Conservation (phyloP, 2,888 invertebrate species). For the Tanypteryx hageni region DNA sequence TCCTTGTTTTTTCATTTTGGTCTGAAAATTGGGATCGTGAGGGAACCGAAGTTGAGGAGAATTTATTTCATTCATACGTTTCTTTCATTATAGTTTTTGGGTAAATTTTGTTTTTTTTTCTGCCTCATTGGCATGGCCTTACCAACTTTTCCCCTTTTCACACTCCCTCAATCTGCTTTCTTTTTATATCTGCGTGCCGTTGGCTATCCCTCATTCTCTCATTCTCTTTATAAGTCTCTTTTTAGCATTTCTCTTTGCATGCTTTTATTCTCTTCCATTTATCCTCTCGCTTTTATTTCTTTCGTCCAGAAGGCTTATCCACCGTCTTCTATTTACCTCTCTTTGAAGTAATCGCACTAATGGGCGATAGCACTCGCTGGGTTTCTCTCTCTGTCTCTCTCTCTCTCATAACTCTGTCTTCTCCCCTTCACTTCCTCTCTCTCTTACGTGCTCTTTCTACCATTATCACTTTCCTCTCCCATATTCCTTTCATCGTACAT, state of each 20-base stretch:
- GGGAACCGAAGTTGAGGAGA: background rate
- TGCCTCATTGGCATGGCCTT: background rate
- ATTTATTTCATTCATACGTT: background rate
- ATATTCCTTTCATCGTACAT: background rate
- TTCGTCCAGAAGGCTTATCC: background rate
- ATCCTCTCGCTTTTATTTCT: background rate
- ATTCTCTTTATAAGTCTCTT: background rate
- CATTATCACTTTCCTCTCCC: background rate
- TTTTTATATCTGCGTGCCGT: background rate
- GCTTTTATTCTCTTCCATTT: background rate
- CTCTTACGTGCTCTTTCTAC: too few relatives aligned
- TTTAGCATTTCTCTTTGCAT: background rate
- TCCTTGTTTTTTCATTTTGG: background rate
- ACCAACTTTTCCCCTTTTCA: background rate
- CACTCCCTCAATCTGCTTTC: background rate
- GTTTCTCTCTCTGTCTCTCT: too few relatives aligned
- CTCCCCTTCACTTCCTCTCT: too few relatives aligned
- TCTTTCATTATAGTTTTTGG: background rate
- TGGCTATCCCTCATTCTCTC: too few relatives aligned
- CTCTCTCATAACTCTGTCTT: too few relatives aligned
- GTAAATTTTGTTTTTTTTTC: background rate
- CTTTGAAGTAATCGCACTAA: slow-evolving; percentile 6
- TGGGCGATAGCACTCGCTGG: background rate
- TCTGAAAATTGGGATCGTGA: background rate
- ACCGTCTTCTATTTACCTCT: background rate